These are phyloP conservation scores for Ganaspis brasiliensis DNA, from an alignment of 2,888 invertebrate species.

Conservation along the genomic window DNA sequence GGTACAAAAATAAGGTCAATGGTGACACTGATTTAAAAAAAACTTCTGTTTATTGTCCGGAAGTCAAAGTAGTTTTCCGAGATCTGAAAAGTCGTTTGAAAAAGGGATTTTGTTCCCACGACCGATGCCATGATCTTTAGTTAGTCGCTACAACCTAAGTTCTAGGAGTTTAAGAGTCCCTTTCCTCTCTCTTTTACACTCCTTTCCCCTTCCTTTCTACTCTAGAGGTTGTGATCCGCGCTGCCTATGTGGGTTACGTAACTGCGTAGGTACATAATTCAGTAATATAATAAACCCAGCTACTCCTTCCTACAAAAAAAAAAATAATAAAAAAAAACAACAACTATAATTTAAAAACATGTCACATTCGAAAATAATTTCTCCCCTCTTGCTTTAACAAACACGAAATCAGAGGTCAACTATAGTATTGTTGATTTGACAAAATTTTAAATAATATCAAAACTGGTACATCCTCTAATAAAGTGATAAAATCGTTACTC, in stretches of 20 bases:
- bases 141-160: slow-evolving; percentile 57
- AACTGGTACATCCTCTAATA: slow-evolving; percentile 12
- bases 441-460: neutral
- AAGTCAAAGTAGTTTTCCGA: slow-evolving; percentile 29
- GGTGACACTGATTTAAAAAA: neutral
- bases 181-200: slow-evolving; percentile 38
- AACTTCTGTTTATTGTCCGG: neutral
- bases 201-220: slow-evolving; percentile 28
- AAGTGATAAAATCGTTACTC: neutral
- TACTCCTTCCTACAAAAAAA: too few relatives aligned
- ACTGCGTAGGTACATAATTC: slow-evolving; percentile 42
- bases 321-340: too few relatives aligned
- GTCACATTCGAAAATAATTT: slow-evolving; percentile 27
- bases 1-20: neutral
- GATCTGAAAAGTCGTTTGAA: slow-evolving; percentile 12
- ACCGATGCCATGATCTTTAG: slow-evolving; percentile 78
- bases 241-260: slow-evolving; percentile 48
- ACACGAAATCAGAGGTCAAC: neutral
- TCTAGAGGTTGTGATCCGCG: slow-evolving; percentile 9
- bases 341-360: slow-evolving; percentile 36
- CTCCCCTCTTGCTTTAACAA: neutral
- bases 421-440: neutral
- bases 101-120: slow-evolving; percentile 75
- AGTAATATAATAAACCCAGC: slow-evolving; percentile 9
- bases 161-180: slow-evolving; percentile 46